Evolutionary conservation across 2,888 invertebrate species (phyloP).

Genomic region (Spisula solida): DNA sequence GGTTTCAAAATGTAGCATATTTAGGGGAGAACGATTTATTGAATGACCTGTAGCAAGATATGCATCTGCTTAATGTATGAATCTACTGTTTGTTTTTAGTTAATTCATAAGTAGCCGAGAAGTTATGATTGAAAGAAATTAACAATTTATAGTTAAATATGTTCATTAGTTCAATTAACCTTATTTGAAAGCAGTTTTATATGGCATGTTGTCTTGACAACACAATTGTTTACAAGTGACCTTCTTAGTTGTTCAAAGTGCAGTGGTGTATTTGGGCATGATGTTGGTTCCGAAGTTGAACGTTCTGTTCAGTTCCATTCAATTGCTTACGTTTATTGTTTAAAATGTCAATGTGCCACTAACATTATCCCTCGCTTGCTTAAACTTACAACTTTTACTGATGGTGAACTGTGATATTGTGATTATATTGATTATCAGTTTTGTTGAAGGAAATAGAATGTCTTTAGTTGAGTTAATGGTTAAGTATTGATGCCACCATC

Average conservation of each 20-base stretch:
- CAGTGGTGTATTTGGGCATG: not conserved
- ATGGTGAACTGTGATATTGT: not conserved
- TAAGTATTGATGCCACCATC: not conserved
- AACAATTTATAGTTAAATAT: not conserved
- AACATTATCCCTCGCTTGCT: slow-evolving; percentile 5
- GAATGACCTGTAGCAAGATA: too few species aligned
- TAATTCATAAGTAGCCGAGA: not conserved
- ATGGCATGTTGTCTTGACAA: not conserved
- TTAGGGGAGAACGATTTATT: too few species aligned
- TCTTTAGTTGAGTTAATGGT: slow-evolving; percentile 8
- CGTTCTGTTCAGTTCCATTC: not conserved
- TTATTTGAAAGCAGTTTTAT: not conserved
- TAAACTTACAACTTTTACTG: not conserved
- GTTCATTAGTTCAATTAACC: not conserved
- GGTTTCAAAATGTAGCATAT: too few species aligned
- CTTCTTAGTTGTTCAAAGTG: not conserved
- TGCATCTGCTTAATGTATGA: too few species aligned
- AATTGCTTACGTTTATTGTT: not conserved
- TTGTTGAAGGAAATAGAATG: not conserved
- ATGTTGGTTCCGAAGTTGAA: not conserved
- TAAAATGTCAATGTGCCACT: not conserved
- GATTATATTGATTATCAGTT: not conserved
- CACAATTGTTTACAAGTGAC: not conserved
- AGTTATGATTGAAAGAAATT: slow-evolving; percentile 14
- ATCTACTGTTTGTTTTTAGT: too few species aligned